phyloP scores from a whole-genome alignment of 2,113 vertebrate genomes.

The Stegostoma tigrinum region DNA sequence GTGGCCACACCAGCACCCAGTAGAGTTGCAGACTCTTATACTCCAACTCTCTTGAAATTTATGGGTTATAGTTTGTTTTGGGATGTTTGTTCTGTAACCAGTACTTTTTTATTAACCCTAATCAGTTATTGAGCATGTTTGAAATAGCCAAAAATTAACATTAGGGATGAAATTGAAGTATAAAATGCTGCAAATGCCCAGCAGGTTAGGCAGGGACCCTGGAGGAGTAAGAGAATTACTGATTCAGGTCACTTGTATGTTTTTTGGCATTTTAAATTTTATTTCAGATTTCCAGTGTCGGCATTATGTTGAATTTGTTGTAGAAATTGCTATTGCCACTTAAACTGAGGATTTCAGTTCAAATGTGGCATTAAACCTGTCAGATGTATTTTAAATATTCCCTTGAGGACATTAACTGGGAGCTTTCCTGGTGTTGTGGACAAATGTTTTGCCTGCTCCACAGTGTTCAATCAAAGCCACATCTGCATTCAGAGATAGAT shows the following conservation, averaged over 20 bases:
- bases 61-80: background rate
- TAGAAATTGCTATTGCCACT: background rate
- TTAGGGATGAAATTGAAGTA: background rate
- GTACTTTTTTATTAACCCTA: background rate
- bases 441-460: background rate
- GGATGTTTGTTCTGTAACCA: background rate
- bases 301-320: background rate
- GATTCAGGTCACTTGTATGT: background rate
- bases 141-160: background rate
- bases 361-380: background rate
- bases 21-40: too few species aligned
- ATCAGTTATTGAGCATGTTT: background rate
- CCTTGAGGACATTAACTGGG: background rate
- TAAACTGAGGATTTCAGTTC: background rate
- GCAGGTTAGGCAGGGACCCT: background rate
- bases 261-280: background rate
- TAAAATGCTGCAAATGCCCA: background rate
- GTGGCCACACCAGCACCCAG: too few species aligned
- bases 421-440: background rate
- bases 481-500: background rate
- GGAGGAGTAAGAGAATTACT: background rate
- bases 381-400: background rate
- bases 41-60: too few species aligned
- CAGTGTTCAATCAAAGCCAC: background rate
- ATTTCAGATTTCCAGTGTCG: background rate